These are phyloP conservation scores for Polypterus bichir DNA, from an alignment of 2,113 vertebrate genomes.

Conservation along the genomic window DNA sequence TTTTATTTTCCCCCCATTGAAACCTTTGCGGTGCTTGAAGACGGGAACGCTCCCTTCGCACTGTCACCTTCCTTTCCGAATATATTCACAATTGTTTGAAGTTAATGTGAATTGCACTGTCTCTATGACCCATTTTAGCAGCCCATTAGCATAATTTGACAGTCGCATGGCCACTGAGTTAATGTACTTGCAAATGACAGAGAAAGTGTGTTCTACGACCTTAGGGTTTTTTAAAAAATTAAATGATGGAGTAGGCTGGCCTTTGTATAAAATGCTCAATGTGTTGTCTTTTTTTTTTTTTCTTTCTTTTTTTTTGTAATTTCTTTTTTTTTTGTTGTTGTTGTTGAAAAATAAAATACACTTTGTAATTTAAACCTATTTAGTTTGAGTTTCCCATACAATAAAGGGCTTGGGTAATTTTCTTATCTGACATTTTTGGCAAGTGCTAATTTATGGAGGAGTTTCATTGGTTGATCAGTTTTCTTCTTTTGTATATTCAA, in stretches of 20 bases:
- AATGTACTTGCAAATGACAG: slow-evolving; percentile 85
- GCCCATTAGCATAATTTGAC: slow-evolving; percentile 81
- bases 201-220: slow-evolving; percentile 77
- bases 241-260: slow-evolving; percentile 62
- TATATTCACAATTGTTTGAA: slow-evolving; percentile 54
- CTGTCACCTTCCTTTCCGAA: slow-evolving; percentile 52
- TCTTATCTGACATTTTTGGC: not conserved
- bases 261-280: slow-evolving; percentile 35
- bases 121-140: slow-evolving; percentile 77
- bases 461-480: not conserved
- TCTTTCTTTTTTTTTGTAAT: slow-evolving; percentile 11
- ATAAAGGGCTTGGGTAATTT: slow-evolving; percentile 1
- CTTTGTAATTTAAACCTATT: slow-evolving; percentile 5
- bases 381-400: not conserved
- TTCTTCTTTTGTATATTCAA: not conserved
- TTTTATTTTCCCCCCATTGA: slow-evolving; percentile 12
- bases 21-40: slow-evolving; percentile 10
- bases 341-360: slow-evolving; percentile 1
- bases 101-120: slow-evolving; percentile 55
- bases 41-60: slow-evolving; percentile 11
- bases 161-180: slow-evolving; percentile 66
- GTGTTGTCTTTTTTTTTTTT: not conserved
- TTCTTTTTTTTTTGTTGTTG: not conserved
- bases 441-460: not conserved
- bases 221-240: slow-evolving; percentile 73